Evolutionary conservation across 2,888 invertebrate genomes (phyloP).

Genomic region (Tipula vernalis): DNA sequence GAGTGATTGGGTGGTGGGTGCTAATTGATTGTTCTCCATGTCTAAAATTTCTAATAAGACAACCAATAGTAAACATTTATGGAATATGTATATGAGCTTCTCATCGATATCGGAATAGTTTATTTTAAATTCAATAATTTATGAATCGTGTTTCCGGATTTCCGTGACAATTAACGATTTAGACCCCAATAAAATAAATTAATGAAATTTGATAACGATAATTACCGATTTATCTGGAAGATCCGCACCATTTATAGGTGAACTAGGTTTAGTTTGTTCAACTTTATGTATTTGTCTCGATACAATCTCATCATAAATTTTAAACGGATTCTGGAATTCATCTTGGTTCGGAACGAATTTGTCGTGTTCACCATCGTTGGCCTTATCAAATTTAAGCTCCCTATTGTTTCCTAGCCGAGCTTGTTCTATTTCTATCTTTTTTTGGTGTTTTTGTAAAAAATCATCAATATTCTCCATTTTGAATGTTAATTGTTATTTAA

Average conservation of each 20-base stretch:
- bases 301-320: not conserved
- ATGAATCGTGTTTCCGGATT: not conserved
- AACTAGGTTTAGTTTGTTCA: not conserved
- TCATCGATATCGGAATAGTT: not conserved
- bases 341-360: not conserved
- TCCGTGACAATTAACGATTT: not conserved
- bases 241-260: not conserved
- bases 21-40: not conserved
- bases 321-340: not conserved
- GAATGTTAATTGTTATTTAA: not conserved
- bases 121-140: not conserved
- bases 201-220: not conserved
- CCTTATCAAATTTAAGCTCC: not conserved
- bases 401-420: not conserved
- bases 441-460: not conserved
- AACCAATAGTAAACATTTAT: not conserved
- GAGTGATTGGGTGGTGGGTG: not conserved
- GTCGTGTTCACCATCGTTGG: not conserved
- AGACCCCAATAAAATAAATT: not conserved
- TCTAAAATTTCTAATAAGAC: not conserved
- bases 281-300: not conserved
- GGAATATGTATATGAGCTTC: no score
- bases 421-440: not conserved
- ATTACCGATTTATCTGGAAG: not conserved
- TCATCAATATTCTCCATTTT: not conserved